Base-by-base conservation (phyloP, 2,888 invertebrate genomes). In the Griposia aprilina region DNA sequence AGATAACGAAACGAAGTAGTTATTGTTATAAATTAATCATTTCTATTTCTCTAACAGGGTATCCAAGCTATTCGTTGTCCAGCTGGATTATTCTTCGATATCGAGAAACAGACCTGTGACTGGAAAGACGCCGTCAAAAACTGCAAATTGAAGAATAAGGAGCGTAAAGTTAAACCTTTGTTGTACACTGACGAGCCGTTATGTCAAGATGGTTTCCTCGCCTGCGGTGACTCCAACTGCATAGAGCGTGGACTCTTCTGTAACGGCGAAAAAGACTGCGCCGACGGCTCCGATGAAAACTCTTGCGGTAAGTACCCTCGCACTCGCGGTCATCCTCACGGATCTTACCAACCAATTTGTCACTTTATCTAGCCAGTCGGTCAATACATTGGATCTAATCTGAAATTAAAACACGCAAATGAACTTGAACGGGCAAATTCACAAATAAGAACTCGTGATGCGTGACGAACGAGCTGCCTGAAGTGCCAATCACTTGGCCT, bases 121-220 rank as follows among this genome's bases (percentile, higher is more conserved):
- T 99, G 99, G 99, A 99, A 98, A 94, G 98, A 98, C 85, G 97
- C 99, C 5, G 99, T 99, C n/a, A 98, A 98, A 94, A 99, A 99
- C 95, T 99, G 99, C 97, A 98, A 98, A 93, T 93, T 98, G 90
- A 99, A 99, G 97, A 98, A 98, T 95, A 99, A 99, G 94, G 99
- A 98, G 93, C 98, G 98, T 85, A 98, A 98, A 94, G 97, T 98
- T 30, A 99, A 98, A 92, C 99, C 99, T 79, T 97, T 99, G 88
- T 97, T 99, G 78, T 98, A 98, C 96, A 99, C 99, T 57, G 99
- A 99, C 91, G 99, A 99, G 92, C 99, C 99, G 17, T 97, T 99
- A 66, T 99, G 99, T 94, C 98, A 98, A 93, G 98, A 99, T 91
- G 98, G 98, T 70, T 98, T 97, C 94, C 96, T 99, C 81, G 99